Conservation (phyloP, 2,888 invertebrate genomes). For the Synanthedon myopaeformis region DNA sequence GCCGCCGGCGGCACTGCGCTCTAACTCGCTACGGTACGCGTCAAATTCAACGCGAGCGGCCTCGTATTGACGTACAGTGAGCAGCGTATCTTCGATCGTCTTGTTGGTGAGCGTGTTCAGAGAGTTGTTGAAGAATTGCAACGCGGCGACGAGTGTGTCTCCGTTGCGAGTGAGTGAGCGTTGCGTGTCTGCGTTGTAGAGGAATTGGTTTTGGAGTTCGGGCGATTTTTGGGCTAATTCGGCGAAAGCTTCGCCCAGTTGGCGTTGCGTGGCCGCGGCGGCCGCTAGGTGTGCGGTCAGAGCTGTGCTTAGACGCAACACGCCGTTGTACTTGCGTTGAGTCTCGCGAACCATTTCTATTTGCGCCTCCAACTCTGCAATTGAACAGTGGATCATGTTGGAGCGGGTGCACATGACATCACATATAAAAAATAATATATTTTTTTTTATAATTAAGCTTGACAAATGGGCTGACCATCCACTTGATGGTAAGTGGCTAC, state of each 20-base stretch:
- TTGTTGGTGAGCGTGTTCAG: constrained; percentile 96
- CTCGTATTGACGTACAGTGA: constrained; percentile 74
- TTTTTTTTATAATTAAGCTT: no score
- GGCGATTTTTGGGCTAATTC: constrained; percentile 97
- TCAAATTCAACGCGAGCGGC: constrained; percentile 93
- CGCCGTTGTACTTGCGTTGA: constrained; percentile 90
- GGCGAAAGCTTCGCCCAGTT: constrained; percentile 92
- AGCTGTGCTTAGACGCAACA: constrained; percentile 86
- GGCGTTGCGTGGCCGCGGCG: constrained; percentile 86
- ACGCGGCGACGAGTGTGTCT: constrained; percentile 89
- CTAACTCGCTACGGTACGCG: constrained; percentile 95
- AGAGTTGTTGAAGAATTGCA: constrained; percentile 96
- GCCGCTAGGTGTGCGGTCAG: constrained; percentile 80
- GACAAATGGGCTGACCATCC: no score
- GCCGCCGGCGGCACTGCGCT: constrained; percentile 72
- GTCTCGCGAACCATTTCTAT: constrained; percentile 94
- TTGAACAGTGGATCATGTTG: background rate
- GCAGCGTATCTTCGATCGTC: constrained; percentile 94
- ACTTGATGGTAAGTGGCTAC: no score
- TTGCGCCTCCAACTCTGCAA: constrained; percentile 89
- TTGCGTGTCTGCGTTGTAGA: constrained; percentile 96
- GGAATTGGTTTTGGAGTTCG: constrained; percentile 90
- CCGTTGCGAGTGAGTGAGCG: constrained; percentile 91
- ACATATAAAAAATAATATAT: background rate
- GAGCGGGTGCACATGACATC: background rate